Conservation (phyloP, 2,113 vertebrate species). For the Solea senegalensis region DNA sequence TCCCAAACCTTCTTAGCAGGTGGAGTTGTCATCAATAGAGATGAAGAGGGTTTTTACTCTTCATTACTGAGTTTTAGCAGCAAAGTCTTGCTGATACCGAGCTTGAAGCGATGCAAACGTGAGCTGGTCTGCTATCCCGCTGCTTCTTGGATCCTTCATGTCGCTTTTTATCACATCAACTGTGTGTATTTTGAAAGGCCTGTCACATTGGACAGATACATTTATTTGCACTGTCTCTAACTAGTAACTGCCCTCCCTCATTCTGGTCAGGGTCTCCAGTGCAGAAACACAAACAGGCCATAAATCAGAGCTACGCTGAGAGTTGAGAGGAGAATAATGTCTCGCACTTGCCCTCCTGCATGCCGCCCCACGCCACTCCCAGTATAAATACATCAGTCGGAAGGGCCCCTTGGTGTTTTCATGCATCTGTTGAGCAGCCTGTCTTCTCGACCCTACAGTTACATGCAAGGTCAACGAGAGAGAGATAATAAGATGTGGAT, state of each 20-base stretch:
- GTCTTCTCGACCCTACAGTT: slow-evolving; percentile 11
- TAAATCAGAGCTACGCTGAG: slow-evolving; percentile 52
- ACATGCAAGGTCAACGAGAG: slow-evolving; percentile 16
- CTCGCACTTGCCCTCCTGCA: slow-evolving; percentile 16
- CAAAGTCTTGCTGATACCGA: slow-evolving; percentile 11
- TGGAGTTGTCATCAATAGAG: too few species aligned
- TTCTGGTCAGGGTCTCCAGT: slow-evolving; percentile 10
- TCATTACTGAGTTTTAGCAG: background rate
- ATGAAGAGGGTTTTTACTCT: too few species aligned
- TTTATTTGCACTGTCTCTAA: background rate
- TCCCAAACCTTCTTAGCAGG: too few species aligned
- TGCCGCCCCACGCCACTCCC: background rate
- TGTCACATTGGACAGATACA: background rate
- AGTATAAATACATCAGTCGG: slow-evolving; percentile 44
- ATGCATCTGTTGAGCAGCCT: slow-evolving; percentile 1
- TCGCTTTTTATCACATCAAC: slow-evolving; percentile 11
- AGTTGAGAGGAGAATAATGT: slow-evolving; percentile 21
- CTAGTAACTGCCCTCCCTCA: slow-evolving; percentile 6
- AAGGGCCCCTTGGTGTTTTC: slow-evolving; percentile 26
- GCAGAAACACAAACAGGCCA: slow-evolving; percentile 48
- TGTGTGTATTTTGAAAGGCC: background rate
- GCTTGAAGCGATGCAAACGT: background rate
- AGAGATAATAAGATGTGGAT: slow-evolving; percentile 4
- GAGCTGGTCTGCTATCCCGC: background rate
- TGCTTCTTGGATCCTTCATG: slow-evolving; percentile 5